These are phyloP conservation scores for Egretta garzetta DNA, from an alignment of 2,113 vertebrate genomes.

Conservation along the genomic window DNA sequence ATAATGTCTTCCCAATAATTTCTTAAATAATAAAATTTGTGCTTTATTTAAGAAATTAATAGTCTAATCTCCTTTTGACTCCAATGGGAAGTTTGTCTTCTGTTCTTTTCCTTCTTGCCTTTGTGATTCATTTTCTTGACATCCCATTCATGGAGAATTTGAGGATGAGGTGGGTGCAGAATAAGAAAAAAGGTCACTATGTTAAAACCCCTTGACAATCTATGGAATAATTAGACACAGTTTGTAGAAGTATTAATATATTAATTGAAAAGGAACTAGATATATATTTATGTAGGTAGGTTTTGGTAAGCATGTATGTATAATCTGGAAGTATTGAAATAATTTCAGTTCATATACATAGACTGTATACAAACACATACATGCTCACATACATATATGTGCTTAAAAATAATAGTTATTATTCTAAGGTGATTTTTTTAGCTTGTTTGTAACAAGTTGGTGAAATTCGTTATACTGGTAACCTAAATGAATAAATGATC, in stretches of 20 bases:
- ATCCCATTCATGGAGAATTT: neutral
- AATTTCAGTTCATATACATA: neutral
- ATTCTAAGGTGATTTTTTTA: neutral
- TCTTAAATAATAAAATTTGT: neutral
- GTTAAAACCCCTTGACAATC: neutral
- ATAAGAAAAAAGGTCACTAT: neutral
- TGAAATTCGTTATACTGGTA: neutral
- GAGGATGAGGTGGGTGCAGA: neutral
- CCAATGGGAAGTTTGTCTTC: neutral
- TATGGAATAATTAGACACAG: neutral
- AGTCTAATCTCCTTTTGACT: neutral
- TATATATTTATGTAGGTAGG: neutral
- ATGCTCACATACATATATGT: neutral
- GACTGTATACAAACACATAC: neutral
- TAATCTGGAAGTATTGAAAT: neutral
- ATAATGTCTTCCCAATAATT: neutral
- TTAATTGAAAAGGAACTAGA: neutral
- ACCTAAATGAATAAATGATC: neutral
- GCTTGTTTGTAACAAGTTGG: neutral
- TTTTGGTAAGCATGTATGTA: neutral
- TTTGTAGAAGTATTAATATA: neutral
- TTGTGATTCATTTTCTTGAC: neutral
- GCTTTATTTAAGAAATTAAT: neutral
- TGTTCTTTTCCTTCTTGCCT: neutral
- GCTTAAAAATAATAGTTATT: neutral